Conservation (phyloP, 2,888 invertebrate species). For the Caenorhabditis panamensis region DNA sequence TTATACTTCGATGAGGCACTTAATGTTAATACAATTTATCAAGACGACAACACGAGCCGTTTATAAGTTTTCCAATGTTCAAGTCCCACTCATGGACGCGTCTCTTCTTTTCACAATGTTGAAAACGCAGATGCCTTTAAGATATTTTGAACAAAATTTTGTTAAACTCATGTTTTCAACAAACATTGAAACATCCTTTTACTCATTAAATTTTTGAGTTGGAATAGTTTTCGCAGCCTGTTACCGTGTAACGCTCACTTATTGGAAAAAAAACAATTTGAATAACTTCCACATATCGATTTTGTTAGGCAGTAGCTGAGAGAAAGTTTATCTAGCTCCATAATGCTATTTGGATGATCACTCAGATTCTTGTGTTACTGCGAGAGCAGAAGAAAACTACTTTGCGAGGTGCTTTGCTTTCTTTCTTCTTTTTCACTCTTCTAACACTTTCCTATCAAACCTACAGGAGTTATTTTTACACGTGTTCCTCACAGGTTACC, state of each 20-base stretch:
- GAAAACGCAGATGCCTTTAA: no score
- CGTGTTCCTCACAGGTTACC: background rate
- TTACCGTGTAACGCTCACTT: no score
- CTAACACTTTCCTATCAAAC: constrained; percentile 51
- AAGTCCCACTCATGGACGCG: background rate
- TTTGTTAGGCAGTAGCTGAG: constrained; percentile 28
- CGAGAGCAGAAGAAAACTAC: constrained; percentile 52
- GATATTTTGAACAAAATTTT: no score
- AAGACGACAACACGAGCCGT: constrained; percentile 24
- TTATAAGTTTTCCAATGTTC: constrained; percentile 40
- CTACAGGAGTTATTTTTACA: constrained; percentile 11
- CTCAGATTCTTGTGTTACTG: constrained; percentile 54
- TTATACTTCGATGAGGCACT: constrained; percentile 46
- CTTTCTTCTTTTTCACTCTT: constrained; percentile 45
- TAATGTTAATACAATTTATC: constrained; percentile 56
- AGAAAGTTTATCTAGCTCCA: constrained; percentile 54
- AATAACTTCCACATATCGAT: constrained; percentile 23
- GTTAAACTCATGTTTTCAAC: no score
- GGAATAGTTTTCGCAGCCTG: constrained; percentile 31
- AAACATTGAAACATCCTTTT: background rate
- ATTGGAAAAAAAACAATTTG: constrained; percentile 21
- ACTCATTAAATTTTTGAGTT: background rate
- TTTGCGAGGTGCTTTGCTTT: constrained; percentile 33
- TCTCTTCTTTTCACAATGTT: background rate
- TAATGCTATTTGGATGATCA: constrained; percentile 65